Evolutionary conservation across 1,140 invertebrate genomes (phyloP), one percentile per base, ranked within the genome.

Genomic region (Nasonia longicornis): DNA sequence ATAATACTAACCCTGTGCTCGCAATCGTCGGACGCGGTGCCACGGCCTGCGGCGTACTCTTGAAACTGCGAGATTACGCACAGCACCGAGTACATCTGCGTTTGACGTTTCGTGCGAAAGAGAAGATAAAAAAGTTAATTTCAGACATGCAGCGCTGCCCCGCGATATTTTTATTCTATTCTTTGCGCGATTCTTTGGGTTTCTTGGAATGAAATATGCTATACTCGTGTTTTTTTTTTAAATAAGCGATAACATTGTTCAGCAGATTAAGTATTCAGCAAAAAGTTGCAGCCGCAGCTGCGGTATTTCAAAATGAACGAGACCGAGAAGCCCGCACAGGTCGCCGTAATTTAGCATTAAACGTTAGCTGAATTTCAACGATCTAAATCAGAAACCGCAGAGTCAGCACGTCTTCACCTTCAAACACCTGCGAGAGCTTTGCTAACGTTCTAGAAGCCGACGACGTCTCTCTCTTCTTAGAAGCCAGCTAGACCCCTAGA

Each of bases 21-120:
- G 83, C 85, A 87, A 83, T 94, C 93, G 83, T 94, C 93, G 45
- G 92, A 91, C 2, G 94, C 93, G 20, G 93, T 95, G 4, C 95
- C 95, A 77, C 95, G 89, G 7, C 95, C 95, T 10, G 92, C 94
- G 81, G 92, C 91, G 83, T 95, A 94, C 87, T 96, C 95, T 87
- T 96, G 95, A 85, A 95, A 96, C 86, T 96, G 95, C 6, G 95
- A 96, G 84, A 96, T 93, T 71, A 96, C 95, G 91, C 95, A 96
- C 14, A 96, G 91, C 85, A 96, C 89, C 64, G 94, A 93, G 89
- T 96, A 96, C 66, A 95, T 89, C 95, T 96, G 92, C 81, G 2
- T 14, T 66, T 10, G 29, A 11, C 67, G 29, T 70, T 7, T 42
- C 42, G 22, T 52, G 22, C 22, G 20, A 58, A 74, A 58, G 29